Evolutionary conservation across 1,140 invertebrate species (phyloP).

Genomic region (Solenopsis fugax): DNA sequence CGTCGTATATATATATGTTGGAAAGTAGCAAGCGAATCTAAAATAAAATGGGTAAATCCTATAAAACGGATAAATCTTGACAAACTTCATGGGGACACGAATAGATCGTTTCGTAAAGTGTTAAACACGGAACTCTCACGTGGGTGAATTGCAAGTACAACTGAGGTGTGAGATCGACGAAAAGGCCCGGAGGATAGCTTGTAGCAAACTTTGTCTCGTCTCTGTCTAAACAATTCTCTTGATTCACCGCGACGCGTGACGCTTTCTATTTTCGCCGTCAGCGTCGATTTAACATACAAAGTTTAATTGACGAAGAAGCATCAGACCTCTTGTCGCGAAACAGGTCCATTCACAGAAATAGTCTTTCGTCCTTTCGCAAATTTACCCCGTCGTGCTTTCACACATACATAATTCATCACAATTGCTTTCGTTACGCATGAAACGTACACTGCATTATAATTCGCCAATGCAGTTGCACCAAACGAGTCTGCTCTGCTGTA

Average conservation of each 20-base stretch:
- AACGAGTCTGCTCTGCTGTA: neutral
- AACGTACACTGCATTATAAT: conserved; percentile 10
- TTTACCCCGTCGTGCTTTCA: neutral
- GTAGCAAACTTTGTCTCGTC: conserved; percentile 22
- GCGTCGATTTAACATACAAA: conserved; percentile 23
- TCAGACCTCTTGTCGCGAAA: neutral
- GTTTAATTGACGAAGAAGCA: conserved; percentile 25
- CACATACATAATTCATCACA: conserved; percentile 21
- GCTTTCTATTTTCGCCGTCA: conserved; percentile 33
- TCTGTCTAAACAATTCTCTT: conserved; percentile 30
- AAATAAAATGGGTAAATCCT: neutral
- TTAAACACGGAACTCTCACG: conserved; percentile 69
- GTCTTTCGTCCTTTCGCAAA: neutral
- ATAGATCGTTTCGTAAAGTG: conserved; percentile 28
- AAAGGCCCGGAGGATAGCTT: neutral
- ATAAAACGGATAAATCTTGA: neutral
- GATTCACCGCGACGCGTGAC: conserved; percentile 14
- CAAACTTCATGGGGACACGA: neutral
- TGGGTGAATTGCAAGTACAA: conserved; percentile 56
- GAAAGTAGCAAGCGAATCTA: neutral
- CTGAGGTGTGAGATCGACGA: conserved; percentile 8
- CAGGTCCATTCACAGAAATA: conserved; percentile 2
- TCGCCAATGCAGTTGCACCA: conserved; percentile 5
- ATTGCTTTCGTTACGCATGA: neutral
- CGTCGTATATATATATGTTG: neutral